Evolutionary conservation across 2,797 vertebrate species (phyloP).

Genomic region (Nyctalus aviator): DNA sequence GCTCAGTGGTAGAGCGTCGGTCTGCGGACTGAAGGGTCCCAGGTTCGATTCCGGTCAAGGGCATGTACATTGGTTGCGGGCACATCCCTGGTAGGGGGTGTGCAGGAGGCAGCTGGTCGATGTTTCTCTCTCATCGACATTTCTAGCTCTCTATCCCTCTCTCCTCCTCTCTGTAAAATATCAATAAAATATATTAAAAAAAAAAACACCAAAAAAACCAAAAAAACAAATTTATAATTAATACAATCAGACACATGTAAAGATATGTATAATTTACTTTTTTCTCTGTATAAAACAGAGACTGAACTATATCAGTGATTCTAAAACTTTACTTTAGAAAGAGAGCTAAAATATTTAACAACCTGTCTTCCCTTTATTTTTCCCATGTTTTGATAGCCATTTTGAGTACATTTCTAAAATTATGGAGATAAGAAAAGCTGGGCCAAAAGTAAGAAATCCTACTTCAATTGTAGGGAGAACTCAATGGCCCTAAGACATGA

Average conservation of each 20-base stretch:
- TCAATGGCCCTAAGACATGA: background rate
- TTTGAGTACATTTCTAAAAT: background rate
- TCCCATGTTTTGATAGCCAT: background rate
- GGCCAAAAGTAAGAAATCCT: background rate
- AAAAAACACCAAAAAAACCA: too few species aligned
- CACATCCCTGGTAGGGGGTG: too few species aligned
- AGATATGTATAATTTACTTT: background rate
- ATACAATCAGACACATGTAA: conserved; percentile 10
- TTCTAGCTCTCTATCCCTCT: too few species aligned
- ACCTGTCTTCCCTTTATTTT: background rate
- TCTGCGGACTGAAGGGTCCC: too few species aligned
- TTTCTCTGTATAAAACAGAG: background rate
- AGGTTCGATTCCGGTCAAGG: too few species aligned
- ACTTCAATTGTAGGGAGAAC: conserved; percentile 28
- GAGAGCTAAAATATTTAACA: background rate
- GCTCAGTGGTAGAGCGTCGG: too few species aligned
- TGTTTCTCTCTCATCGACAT: too few species aligned
- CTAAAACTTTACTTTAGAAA: background rate
- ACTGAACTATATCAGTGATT: background rate
- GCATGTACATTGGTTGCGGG: too few species aligned
- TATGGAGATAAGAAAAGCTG: conserved; percentile 32
- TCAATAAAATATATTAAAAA: too few species aligned
- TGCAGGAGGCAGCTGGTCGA: too few species aligned
- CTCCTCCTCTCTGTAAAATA: too few species aligned
- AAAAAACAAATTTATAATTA: conserved; percentile 43